A percentile compares a stretch with the other conserved stretches of the same genome.
phyloP scores from a whole-genome alignment of 2,888 invertebrate species.

The Xylota segnis region DNA sequence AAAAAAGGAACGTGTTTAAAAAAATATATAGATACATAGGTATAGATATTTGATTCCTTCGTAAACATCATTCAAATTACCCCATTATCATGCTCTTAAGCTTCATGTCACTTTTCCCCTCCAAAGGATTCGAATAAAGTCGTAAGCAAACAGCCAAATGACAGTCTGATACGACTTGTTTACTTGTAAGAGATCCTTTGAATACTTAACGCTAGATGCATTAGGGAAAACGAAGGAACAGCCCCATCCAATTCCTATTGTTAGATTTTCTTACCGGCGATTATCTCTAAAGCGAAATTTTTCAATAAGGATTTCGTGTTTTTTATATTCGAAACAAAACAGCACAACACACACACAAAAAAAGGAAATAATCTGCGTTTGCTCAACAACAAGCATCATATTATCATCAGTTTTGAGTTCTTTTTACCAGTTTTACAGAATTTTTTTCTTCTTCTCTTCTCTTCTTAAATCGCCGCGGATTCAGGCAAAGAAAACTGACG shows the following conservation, averaged over 20 bases:
- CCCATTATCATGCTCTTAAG: slow-evolving; percentile 51
- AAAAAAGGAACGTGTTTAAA: neutral
- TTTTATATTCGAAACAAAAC: slow-evolving; percentile 42
- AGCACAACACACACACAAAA: slow-evolving; percentile 3
- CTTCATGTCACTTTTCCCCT: slow-evolving; percentile 51
- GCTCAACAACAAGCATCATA: slow-evolving; percentile 67
- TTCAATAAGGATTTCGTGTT: slow-evolving; percentile 64
- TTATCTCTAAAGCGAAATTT: slow-evolving; percentile 69
- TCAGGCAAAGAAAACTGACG: slow-evolving; percentile 47
- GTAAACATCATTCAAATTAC: slow-evolving; percentile 49
- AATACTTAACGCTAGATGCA: slow-evolving; percentile 67
- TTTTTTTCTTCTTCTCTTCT: slow-evolving; percentile 18
- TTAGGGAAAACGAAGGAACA: slow-evolving; percentile 53
- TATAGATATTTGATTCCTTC: neutral
- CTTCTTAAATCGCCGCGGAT: slow-evolving; percentile 16
- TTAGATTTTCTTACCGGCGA: slow-evolving; percentile 69
- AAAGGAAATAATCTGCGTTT: slow-evolving; percentile 64
- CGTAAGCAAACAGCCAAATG: slow-evolving; percentile 60
- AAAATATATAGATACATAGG: neutral
- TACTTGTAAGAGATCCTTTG: slow-evolving; percentile 61
- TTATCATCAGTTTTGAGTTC: slow-evolving; percentile 65
- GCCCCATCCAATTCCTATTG: slow-evolving; percentile 55
- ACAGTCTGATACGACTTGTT: slow-evolving; percentile 66
- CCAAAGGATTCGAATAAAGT: slow-evolving; percentile 59
- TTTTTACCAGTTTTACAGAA: slow-evolving; percentile 27